These are phyloP conservation scores for Endotricha flammealis DNA, from an alignment of 2,888 invertebrate species.

Conservation along the genomic window DNA sequence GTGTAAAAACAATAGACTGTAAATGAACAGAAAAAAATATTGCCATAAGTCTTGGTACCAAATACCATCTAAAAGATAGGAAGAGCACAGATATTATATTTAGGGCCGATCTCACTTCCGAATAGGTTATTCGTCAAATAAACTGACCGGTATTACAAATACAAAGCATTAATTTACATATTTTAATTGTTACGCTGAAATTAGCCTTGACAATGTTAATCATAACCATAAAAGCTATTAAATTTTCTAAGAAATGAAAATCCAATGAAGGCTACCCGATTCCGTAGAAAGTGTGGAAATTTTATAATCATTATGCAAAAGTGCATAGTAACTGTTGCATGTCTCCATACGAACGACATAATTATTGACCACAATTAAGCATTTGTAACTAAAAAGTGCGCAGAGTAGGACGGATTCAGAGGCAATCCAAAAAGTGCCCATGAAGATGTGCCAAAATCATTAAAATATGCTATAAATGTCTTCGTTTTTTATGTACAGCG, in stretches of 20 bases:
- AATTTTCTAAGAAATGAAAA: conserved; percentile 40
- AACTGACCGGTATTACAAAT: too few relatives aligned
- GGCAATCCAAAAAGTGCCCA: conserved; percentile 19
- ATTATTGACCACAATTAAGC: conserved; percentile 32
- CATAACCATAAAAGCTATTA: conserved; percentile 21
- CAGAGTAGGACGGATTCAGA: conserved; percentile 43
- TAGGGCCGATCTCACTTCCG: too few relatives aligned
- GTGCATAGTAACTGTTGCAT: conserved; percentile 37
- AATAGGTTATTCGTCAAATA: too few relatives aligned
- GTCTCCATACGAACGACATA: conserved; percentile 29
- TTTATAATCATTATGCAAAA: conserved; percentile 37
- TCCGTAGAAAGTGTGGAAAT: conserved; percentile 37
- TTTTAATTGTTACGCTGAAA: conserved; percentile 15
- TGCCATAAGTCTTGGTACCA: too few relatives aligned
- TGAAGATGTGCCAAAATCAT: too few relatives aligned
- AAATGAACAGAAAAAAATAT: too few relatives aligned
- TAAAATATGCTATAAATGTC: too few relatives aligned
- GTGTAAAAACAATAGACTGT: too few relatives aligned
- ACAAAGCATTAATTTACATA: too few relatives aligned
- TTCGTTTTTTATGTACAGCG: too few relatives aligned
- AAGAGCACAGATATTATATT: too few relatives aligned
- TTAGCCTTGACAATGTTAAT: conserved; percentile 42
- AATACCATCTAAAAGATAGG: too few relatives aligned
- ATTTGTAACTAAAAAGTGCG: conserved; percentile 27
- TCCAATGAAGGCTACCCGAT: conserved; percentile 21